Evolutionary conservation across 2,888 invertebrate genomes (phyloP).

Genomic region (Leucoptera coffeella): DNA sequence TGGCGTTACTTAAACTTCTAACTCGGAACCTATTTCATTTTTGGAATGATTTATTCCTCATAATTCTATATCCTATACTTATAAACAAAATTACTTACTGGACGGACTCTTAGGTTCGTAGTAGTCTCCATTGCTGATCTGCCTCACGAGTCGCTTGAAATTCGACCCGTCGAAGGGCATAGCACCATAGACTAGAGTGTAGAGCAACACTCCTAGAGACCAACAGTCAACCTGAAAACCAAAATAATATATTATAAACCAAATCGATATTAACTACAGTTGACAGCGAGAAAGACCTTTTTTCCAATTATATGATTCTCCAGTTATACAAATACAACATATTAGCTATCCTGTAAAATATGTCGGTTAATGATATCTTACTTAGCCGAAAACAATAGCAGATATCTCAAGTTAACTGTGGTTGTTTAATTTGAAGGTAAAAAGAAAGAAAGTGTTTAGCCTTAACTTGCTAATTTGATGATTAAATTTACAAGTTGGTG

Average conservation of each 20-base stretch:
- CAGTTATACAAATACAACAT: too few species aligned
- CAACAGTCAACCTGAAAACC: constrained; percentile 62
- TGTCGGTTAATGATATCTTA: too few species aligned
- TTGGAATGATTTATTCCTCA: constrained; percentile 2
- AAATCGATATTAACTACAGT: too few species aligned
- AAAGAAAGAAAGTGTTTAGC: too few species aligned
- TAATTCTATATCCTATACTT: background rate
- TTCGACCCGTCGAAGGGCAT: constrained; percentile 99
- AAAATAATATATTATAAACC: background rate
- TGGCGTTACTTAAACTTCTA: too few species aligned
- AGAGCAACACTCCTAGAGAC: constrained; percentile 95
- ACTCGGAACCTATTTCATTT: too few species aligned
- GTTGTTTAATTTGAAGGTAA: too few species aligned
- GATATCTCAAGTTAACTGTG: too few species aligned
- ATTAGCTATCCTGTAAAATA: too few species aligned
- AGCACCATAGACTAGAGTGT: constrained; percentile 97
- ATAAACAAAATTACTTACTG: constrained; percentile 60
- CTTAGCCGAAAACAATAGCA: too few species aligned
- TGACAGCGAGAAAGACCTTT: too few species aligned
- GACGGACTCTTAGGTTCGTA: constrained; percentile 94
- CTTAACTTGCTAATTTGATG: constrained; percentile 14
- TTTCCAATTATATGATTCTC: too few species aligned
- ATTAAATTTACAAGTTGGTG: constrained; percentile 1
- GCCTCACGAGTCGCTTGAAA: constrained; percentile 92
- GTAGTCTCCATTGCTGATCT: constrained; percentile 96